Conservation (phyloP, 2,888 invertebrate genomes). For the Pseudeuparius sepicola region DNA sequence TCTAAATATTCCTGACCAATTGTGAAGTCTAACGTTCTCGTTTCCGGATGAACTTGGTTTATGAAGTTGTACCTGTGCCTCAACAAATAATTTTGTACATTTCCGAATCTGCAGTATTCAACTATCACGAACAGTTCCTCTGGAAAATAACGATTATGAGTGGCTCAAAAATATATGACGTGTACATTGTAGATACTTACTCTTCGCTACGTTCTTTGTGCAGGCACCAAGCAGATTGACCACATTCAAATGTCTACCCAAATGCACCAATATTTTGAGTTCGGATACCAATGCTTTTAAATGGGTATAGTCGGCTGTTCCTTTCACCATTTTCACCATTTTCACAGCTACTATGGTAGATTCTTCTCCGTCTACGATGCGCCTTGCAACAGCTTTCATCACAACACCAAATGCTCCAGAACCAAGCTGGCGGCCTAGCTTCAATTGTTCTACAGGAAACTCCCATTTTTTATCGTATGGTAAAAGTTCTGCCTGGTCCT, state of each 20-base stretch:
- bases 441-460: slow-evolving; percentile 77
- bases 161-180: neutral
- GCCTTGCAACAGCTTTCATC: slow-evolving; percentile 73
- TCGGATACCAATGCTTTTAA: slow-evolving; percentile 85
- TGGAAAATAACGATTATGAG: slow-evolving; percentile 35
- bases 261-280: slow-evolving; percentile 90
- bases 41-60: slow-evolving; percentile 63
- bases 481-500: slow-evolving; percentile 88
- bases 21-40: slow-evolving; percentile 57
- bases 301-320: slow-evolving; percentile 72
- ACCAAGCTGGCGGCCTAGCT: slow-evolving; percentile 69
- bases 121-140: slow-evolving; percentile 88
- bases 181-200: slow-evolving; percentile 44
- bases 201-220: slow-evolving; percentile 80
- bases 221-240: slow-evolving; percentile 92
- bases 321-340: slow-evolving; percentile 91
- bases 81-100: slow-evolving; percentile 78
- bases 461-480: slow-evolving; percentile 88
- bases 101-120: slow-evolving; percentile 89
- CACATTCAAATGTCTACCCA: slow-evolving; percentile 90
- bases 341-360: slow-evolving; percentile 85
- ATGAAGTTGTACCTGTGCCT: slow-evolving; percentile 74
- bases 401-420: slow-evolving; percentile 94
- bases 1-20: slow-evolving; percentile 50
- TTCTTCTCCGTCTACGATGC: slow-evolving; percentile 64